These are phyloP conservation scores for Chrysemys picta DNA, from an alignment of 2,113 vertebrate genomes.

Conservation along the genomic window DNA sequence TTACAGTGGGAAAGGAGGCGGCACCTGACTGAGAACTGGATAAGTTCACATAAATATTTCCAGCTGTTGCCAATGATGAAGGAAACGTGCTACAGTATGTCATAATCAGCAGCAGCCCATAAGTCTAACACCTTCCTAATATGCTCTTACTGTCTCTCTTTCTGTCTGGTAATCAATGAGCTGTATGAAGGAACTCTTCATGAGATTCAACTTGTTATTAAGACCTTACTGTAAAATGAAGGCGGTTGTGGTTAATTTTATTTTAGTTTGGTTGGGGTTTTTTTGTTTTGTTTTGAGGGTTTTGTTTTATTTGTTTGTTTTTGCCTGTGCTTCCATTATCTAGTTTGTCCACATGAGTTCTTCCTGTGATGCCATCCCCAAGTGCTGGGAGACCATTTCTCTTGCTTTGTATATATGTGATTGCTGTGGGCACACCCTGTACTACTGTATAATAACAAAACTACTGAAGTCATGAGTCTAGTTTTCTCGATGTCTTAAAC, in stretches of 20 bases:
- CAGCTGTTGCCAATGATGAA: not conserved
- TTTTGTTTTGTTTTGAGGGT: not conserved
- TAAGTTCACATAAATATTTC: not conserved
- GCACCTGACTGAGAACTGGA: not conserved
- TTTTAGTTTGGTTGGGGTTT: not conserved
- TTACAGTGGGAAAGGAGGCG: not conserved
- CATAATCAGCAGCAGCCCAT: not conserved
- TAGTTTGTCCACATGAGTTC: conserved; percentile 23
- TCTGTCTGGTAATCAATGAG: not conserved
- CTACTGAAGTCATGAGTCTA: conserved; percentile 77
- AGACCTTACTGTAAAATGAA: conserved; percentile 45
- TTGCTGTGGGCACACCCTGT: conserved; percentile 81
- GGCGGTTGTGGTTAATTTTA: conserved; percentile 6
- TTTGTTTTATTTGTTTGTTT: conserved; percentile 21
- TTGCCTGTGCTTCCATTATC: conserved; percentile 77
- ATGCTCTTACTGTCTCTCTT: not conserved
- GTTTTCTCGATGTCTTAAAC: conserved; percentile 81
- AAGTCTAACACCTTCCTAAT: not conserved
- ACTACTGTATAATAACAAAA: conserved; percentile 66
- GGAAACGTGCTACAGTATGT: not conserved
- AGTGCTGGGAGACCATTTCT: conserved; percentile 69
- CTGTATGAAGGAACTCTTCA: not conserved
- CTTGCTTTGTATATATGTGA: conserved; percentile 89
- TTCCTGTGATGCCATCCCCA: conserved; percentile 46
- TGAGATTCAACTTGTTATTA: conserved; percentile 29